Evolutionary conservation across 2,113 vertebrate species (phyloP), one percentile per base, ranked within the genome.

Genomic region (Poeciliopsis turrubarensis): DNA sequence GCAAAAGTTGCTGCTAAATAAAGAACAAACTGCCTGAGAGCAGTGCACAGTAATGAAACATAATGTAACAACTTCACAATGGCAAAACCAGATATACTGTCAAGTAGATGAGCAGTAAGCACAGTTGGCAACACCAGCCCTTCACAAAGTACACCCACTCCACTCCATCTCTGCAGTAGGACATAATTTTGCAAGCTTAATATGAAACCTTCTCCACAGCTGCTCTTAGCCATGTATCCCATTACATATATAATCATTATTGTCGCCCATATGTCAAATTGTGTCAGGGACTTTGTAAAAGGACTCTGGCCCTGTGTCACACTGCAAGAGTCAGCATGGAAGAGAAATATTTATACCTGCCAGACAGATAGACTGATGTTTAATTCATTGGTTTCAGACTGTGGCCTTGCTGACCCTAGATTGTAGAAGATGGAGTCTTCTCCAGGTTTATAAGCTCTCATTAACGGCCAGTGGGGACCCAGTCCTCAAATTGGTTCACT

Each of bases 341-440:
- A 90, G 86, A 89, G 91, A 92, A 92, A 93, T 92, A 92, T 91
- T 91, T 91, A 92, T 92, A 87, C 81, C 87, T 86, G 81, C 87
- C 82, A 86, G 89, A 88, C 75, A 85, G 89, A 86, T 75, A 86
- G 85, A 89, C 82, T 91, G 87, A 92, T 94, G 88, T 91, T 90
- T 94, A 91, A 93, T 93, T 93, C 90, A 94, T 91, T 4, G 63
- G 72, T 86, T 86, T 89, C 75, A 88, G 89, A 87, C 75, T 78
- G 74, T 81, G 87, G 78, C 73, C 80, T 70, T 51, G 57, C 75
- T 89, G 89, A 89, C 86, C 91, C 87, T 75, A 84, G 79, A 82
- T 80, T 84, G 76, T 60, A 47, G 68, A 70, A 89, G 87, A 81
- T 7, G 68, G 74, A 79, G 75, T 77, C 62, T 82, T 87, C 83